Conservation (phyloP, 1,140 invertebrate genomes). For the Acromyrmex charruanus region DNA sequence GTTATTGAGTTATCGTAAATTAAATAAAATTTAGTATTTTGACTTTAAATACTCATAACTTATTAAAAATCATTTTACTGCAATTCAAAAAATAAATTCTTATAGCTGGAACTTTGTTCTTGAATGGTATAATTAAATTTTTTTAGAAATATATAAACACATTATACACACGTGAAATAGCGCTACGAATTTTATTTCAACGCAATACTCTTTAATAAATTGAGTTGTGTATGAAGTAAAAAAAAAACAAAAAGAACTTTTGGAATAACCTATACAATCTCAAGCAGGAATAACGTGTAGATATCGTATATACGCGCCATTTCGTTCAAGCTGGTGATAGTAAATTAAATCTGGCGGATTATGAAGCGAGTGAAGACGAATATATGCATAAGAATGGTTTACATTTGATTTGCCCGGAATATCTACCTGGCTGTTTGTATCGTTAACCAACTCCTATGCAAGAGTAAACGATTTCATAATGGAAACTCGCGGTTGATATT, state of each 20-base stretch:
- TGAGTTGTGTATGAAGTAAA: too few species aligned
- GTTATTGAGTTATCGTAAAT: too few species aligned
- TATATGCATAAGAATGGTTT: slow-evolving; percentile 74
- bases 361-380: slow-evolving; percentile 55
- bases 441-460: slow-evolving; percentile 60
- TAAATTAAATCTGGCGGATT: slow-evolving; percentile 75
- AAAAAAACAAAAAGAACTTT: slow-evolving; percentile 24
- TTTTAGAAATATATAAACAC: too few species aligned
- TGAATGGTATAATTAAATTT: too few species aligned
- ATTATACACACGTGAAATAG: too few species aligned
- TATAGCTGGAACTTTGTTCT: too few species aligned
- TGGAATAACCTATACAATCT: slow-evolving; percentile 6
- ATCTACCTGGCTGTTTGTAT: slow-evolving; percentile 61
- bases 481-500: slow-evolving; percentile 72
- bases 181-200: too few species aligned
- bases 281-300: not conserved
- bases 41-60: too few species aligned
- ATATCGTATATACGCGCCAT: not conserved
- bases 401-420: slow-evolving; percentile 73
- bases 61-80: too few species aligned
- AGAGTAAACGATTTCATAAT: slow-evolving; percentile 74
- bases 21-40: too few species aligned
- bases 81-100: too few species aligned
- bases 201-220: too few species aligned
- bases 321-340: slow-evolving; percentile 46